Base-by-base conservation (phyloP, 2,113 vertebrate genomes). In the Kryptolebias marmoratus region DNA sequence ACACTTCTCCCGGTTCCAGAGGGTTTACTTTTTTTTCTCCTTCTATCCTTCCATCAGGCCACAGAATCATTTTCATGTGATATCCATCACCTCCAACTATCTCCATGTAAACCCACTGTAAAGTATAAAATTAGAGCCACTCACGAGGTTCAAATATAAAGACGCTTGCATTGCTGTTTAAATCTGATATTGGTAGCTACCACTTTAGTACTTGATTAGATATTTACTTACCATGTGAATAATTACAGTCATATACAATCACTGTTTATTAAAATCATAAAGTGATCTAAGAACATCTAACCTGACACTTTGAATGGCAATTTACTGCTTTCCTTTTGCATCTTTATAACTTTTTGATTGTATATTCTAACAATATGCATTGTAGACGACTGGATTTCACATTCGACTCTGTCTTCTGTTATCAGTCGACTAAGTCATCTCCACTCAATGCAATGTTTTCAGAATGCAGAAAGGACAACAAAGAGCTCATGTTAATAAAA, bases 401-500 rank as follows among this genome's bases (percentile, higher is more conserved):
- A 71, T 31, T 72, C 49, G 58, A 44, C 64, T 64, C 69, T 42
- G 58, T 67, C 44, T 58, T 18, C 75, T 63, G 22, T 80, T 77
- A 82, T 86, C 76, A 73, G 68, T 52, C 68, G 71, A 68, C 70
- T 64, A 55, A 73, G 67, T 61, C 54, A 73, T 75, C 76, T 58
- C 69, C 68, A 58, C 75, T 85, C 77, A 76, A 70, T 71, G 61
- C 42, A 15, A 75, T 68, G 55, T 83, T 87, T 84, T 68, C 63
- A 79, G 71, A 73, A 84, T 42, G 18, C 49, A 80, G 66, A 75
- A 68, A 73, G 28, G 64, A 61, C 75, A 80, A 28, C 5, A 76
- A 57, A 82, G 61, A 66, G 66, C 66, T 70, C 62, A 49, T 78
- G 75, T 78, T 82, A 73, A 87, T 90, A 83, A 87, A 91, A 87